phyloP scores from a whole-genome alignment of 2,888 invertebrate species.

The Trichogramma evanescens region DNA sequence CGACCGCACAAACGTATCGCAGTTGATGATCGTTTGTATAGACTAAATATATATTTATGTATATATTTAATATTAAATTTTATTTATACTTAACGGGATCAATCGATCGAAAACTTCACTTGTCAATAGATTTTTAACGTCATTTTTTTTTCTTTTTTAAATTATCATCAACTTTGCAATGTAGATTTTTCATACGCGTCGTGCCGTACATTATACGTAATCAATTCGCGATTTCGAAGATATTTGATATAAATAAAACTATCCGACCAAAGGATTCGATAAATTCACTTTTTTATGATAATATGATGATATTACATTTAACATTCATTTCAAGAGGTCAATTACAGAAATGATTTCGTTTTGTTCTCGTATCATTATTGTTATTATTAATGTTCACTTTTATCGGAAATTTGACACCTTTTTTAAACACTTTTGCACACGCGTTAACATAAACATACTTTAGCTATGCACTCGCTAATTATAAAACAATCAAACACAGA shows the following conservation, averaged over 20 bases:
- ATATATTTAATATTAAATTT: slow-evolving; percentile 3
- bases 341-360: no score
- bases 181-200: slow-evolving; percentile 12
- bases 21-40: no score
- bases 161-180: slow-evolving; percentile 17
- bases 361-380: no score
- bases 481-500: background rate
- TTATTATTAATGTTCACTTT: no score
- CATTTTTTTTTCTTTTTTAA: slow-evolving; percentile 11
- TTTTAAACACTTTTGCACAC: no score
- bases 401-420: no score
- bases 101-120: slow-evolving; percentile 11
- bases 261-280: no score
- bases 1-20: slow-evolving; percentile 21
- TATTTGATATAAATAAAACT: slow-evolving; percentile 6
- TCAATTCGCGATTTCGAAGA: background rate
- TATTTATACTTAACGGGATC: slow-evolving; percentile 16
- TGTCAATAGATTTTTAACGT: slow-evolving; percentile 15
- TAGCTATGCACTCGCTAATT: slow-evolving; percentile 6
- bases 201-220: background rate
- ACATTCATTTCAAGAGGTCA: no score
- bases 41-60: no score
- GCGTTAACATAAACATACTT: no score
- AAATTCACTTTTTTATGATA: no score
- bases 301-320: no score